Evolutionary conservation across 2,888 invertebrate species (phyloP).

Genomic region (Drosophila atripex): DNA sequence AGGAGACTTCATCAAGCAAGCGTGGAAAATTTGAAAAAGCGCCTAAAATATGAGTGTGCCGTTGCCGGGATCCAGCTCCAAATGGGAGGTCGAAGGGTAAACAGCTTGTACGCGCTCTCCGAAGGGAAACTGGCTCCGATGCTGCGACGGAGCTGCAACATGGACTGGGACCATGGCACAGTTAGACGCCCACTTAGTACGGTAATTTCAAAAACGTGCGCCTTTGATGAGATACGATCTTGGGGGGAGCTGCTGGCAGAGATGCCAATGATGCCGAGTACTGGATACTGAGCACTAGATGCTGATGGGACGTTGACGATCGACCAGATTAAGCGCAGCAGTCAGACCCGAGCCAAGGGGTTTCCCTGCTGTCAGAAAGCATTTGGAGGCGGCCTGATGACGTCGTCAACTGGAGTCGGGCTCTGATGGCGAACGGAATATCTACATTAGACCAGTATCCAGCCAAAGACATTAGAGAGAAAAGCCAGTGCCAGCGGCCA

Average conservation of each 20-base stretch:
- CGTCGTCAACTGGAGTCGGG: conserved; percentile 38
- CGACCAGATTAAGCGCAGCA: conserved; percentile 71
- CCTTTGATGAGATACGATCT: conserved; percentile 82
- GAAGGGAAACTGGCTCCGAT: conserved; percentile 1
- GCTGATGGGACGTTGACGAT: conserved; percentile 57
- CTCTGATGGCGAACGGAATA: conserved; percentile 65
- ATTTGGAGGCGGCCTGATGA: conserved; percentile 66
- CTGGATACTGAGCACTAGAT: conserved; percentile 3
- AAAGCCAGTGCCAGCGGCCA: conserved; percentile 68
- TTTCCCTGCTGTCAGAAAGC: conserved; percentile 36
- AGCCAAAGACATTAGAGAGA: conserved; percentile 65
- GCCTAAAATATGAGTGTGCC: conserved; percentile 46
- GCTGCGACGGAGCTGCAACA: neutral
- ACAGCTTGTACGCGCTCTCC: conserved; percentile 42
- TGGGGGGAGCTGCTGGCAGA: conserved; percentile 36
- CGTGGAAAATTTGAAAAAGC: conserved; percentile 77
- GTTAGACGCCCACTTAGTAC: conserved; percentile 83
- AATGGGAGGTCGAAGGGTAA: conserved; percentile 43
- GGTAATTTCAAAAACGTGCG: conserved; percentile 83
- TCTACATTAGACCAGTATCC: conserved; percentile 64
- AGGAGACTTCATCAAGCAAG: conserved; percentile 76
- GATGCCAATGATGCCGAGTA: conserved; percentile 44
- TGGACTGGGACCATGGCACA: conserved; percentile 51
- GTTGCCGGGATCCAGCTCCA: conserved; percentile 13
- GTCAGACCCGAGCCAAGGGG: conserved; percentile 34